Conservation (phyloP, 1,140 invertebrate genomes). For the Zeugodacus cucurbitae region DNA sequence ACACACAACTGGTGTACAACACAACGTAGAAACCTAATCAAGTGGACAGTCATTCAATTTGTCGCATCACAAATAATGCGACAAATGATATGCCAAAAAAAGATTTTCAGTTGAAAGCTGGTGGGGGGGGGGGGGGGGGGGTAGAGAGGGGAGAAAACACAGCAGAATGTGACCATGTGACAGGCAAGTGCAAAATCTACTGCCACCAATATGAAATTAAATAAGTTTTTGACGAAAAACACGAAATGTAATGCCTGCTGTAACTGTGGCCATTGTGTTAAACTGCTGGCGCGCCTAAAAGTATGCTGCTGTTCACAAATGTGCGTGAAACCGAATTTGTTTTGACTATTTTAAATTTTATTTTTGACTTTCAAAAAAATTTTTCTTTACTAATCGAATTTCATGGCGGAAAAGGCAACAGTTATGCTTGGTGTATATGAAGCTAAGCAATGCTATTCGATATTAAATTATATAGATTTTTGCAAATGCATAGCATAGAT, state of each 20-base stretch:
- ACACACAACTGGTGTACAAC: no score
- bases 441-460: background rate
- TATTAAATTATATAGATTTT: background rate
- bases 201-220: no score
- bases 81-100: background rate
- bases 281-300: background rate
- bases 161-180: no score
- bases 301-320: background rate
- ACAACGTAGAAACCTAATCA: no score
- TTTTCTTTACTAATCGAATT: background rate
- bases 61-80: background rate
- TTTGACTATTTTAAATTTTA: background rate
- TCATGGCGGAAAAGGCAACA: background rate
- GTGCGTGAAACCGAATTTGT: background rate
- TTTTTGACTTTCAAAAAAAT: background rate
- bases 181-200: no score
- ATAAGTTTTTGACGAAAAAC: no score
- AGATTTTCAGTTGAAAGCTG: no score
- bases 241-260: constrained; percentile 12
- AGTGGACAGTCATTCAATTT: no score
- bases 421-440: no score
- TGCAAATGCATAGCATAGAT: background rate
- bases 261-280: background rate
- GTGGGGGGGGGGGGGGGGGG: no score
- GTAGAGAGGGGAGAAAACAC: no score